Evolutionary conservation across 35 echinoderm and acorn worm genomes (phyloP), one percentile per base, ranked within the genome.

Genomic region (Strongylocentrotus purpuratus): DNA sequence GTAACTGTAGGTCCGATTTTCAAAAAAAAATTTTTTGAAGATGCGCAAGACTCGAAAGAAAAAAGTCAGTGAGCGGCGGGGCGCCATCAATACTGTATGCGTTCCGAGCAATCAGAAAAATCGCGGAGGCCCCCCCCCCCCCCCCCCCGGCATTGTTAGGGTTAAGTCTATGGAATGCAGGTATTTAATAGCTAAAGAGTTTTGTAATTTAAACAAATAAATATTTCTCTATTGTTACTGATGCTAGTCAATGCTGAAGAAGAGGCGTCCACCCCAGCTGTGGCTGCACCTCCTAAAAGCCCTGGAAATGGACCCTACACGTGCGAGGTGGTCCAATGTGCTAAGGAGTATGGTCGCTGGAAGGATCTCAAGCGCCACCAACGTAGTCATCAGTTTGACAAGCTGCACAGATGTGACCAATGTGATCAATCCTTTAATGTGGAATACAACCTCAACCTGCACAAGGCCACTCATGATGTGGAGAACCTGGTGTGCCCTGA

Each of bases 401-500:
- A 99, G 61, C 98, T 97, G 92, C 92, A 97, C 94, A 90, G 95
- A 32, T 99, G 98, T 60, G 95, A 97, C 20, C 33, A 97, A 32
- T 99, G 98, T 65, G 33, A 61, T 1, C 47, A 92, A 45, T 97
- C 98, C 47, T 99, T 97, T 95, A 99, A 99, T 85, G 95, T 98
- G 93, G 97, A 99, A 90, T 99, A 99, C 92, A 99, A 99, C 92
- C 93, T 99, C 12, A 98, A 35, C 48, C 88, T 99, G 11, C 98
- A 99, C 85, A 97, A 96, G 92, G 94, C 98, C 25, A 99, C 95
- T n/a, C 98, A 99, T 86, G 95, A 96, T n/a, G 94, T 91, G 25
- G 97, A 95, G 32, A 95, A 91, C 20, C 87, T 96, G 41, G 86
- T 94, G 86, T 99, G 98, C 71, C 98, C 98, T 1, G 98, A 99